Evolutionary conservation across 2,888 invertebrate genomes (phyloP), one percentile per base, ranked within the genome.

Genomic region (Smittia sp.): DNA sequence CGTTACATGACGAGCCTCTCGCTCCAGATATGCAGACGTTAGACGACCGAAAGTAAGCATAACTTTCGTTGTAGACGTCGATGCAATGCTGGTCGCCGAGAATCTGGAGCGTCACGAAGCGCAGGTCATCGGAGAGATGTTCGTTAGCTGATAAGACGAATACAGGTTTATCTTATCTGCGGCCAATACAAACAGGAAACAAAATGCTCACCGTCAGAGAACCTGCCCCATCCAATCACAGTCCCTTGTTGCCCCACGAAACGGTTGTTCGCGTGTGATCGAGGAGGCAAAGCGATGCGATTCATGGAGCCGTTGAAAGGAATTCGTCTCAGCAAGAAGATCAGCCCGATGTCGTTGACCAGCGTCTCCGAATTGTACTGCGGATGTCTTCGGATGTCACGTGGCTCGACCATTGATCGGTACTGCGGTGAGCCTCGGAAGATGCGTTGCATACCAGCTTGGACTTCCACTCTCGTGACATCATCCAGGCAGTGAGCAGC

Each of bases 401-500:
- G 38, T 11, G 24, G 41, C 11, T 25, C 11, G 9, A 73, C 65
- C 11, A 22, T 73, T 18, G 22, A 15, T 15, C 73, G 41, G 32
- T 73, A 73, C 18, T 41, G 25, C 24, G 73, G 39, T 11, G 46
- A 24, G n/a, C 46, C 46, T 1, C 38, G 39, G 13, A 63, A 73
- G n/a, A 73, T 73, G 1, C 63, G 62, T 18, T 15, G n/a, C 1
- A 54, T 20, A 27, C 73, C 73, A 27, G 73, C 73, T 27, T 15
- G 24, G 1, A 73, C 65, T 46, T 73, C 73, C 1, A 73, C 27
- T 39, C 65, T 24, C 7, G 62, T 25, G 3, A 46, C 11, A 32
- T 73, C 73, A 27, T 65, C 63, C 1, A 73, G 24, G 11, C 73
- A 73, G 65, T 73, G 73, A 1, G 73, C 73, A 9, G 73, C 73